phyloP scores from a whole-genome alignment of 2,888 invertebrate species.

The Liopterus haemorrhoidalis region DNA sequence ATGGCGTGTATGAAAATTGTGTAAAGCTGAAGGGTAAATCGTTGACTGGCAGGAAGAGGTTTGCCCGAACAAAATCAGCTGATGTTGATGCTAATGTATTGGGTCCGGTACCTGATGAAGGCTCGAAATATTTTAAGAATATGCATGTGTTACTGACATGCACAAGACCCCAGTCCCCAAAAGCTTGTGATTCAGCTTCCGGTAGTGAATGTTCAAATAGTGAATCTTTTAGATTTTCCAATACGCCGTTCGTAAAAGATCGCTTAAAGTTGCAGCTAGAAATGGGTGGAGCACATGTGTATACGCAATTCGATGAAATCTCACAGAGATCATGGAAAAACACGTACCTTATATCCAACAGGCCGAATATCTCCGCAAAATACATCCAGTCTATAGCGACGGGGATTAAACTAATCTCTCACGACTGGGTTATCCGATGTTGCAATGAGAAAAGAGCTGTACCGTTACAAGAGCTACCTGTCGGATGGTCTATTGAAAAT shows the following conservation, averaged over 20 bases:
- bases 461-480: constrained; percentile 52
- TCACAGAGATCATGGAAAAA: constrained; percentile 51
- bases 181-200: constrained; percentile 20
- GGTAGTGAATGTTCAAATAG: constrained; percentile 48
- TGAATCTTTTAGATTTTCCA: constrained; percentile 51
- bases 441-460: constrained; percentile 46
- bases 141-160: constrained; percentile 56
- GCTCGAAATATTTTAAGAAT: constrained; percentile 50
- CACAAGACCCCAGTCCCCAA: constrained; percentile 41
- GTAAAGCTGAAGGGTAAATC: constrained; percentile 40
- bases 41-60: constrained; percentile 50
- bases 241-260: constrained; percentile 50
- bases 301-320: constrained; percentile 46
- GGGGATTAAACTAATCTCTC: constrained; percentile 58
- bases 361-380: constrained; percentile 67
- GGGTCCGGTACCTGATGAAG: constrained; percentile 51
- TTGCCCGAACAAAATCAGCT: constrained; percentile 49
- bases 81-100: constrained; percentile 49
- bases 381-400: constrained; percentile 66
- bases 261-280: constrained; percentile 56
- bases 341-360: constrained; percentile 60
- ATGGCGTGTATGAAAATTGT: constrained; percentile 38
- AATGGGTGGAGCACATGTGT: constrained; percentile 58
- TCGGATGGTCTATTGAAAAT: constrained; percentile 55
- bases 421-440: constrained; percentile 65